A percentile compares a stretch with the other conserved stretches of the same genome.
These are phyloP conservation scores for Diarsia rubi DNA, from an alignment of 2,888 invertebrate genomes.

Conservation along the genomic window DNA sequence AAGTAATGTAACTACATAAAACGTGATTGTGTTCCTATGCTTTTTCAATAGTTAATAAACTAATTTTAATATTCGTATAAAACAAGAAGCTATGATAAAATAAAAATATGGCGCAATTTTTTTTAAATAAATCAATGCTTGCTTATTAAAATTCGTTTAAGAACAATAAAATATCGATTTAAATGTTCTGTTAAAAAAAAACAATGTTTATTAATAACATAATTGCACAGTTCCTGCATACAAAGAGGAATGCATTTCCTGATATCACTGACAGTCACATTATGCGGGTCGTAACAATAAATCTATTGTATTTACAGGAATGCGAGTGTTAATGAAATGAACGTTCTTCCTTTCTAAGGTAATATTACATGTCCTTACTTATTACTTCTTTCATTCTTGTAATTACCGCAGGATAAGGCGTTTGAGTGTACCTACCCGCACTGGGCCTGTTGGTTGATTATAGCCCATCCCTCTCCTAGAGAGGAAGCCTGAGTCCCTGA, in stretches of 20 bases:
- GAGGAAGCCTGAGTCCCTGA: too few species aligned
- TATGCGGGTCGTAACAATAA: not conserved
- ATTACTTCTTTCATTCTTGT: not conserved
- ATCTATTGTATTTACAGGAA: not conserved
- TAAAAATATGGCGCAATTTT: not conserved
- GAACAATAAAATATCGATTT: not conserved
- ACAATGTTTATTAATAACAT: not conserved
- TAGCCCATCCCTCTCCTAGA: too few species aligned
- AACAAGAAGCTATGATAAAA: not conserved
- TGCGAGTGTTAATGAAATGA: not conserved
- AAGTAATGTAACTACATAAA: not conserved
- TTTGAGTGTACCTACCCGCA: not conserved
- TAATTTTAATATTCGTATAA: not conserved
- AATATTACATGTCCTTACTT: too few species aligned
- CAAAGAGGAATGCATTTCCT: not conserved
- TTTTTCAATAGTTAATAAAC: not conserved
- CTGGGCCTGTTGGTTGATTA: too few species aligned
- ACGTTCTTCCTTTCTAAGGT: not conserved
- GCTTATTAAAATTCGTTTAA: not conserved
- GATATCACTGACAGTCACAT: not conserved
- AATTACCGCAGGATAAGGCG: not conserved
- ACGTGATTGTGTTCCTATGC: not conserved
- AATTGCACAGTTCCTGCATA: not conserved
- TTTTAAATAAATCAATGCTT: too few species aligned
- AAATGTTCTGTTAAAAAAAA: not conserved